phyloP scores from a whole-genome alignment of 2,888 invertebrate genomes.

The Polymixis flavicincta region DNA sequence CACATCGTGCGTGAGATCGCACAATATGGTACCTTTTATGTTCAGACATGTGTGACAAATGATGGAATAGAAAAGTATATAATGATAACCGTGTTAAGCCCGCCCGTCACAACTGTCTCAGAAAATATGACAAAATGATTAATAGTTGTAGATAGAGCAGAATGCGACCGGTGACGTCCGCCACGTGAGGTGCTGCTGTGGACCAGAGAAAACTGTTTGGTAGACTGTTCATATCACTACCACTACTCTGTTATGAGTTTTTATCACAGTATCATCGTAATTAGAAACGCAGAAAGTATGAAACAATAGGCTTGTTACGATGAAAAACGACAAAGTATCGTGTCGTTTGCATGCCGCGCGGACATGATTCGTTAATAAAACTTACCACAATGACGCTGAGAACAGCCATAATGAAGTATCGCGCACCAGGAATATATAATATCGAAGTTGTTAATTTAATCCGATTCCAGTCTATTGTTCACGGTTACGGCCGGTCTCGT shows the following conservation, averaged over 20 bases:
- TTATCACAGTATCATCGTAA: not conserved
- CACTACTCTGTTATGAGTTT: not conserved
- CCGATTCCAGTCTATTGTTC: slow-evolving; percentile 29
- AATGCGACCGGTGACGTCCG: not conserved
- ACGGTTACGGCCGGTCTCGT: not conserved
- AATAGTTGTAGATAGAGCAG: not conserved
- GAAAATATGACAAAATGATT: not conserved
- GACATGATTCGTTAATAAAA: slow-evolving; percentile 20
- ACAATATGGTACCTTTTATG: not conserved
- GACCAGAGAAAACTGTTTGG: not conserved
- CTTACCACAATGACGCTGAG: slow-evolving; percentile 41
- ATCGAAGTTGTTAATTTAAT: slow-evolving; percentile 28
- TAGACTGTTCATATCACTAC: not conserved
- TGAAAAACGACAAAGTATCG: slow-evolving; percentile 24
- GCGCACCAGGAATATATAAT: slow-evolving; percentile 19
- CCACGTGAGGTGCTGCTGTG: not conserved
- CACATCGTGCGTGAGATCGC: not conserved
- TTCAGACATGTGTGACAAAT: not conserved
- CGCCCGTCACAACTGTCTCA: not conserved
- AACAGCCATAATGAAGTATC: slow-evolving; percentile 48
- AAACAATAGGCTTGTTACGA: slow-evolving; percentile 52
- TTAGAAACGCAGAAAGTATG: slow-evolving; percentile 8
- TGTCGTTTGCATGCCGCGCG: slow-evolving; percentile 17
- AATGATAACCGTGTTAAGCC: not conserved
- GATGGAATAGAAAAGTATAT: not conserved